Conservation (phyloP, 1,140 invertebrate species). For the Anastrepha ludens region DNA sequence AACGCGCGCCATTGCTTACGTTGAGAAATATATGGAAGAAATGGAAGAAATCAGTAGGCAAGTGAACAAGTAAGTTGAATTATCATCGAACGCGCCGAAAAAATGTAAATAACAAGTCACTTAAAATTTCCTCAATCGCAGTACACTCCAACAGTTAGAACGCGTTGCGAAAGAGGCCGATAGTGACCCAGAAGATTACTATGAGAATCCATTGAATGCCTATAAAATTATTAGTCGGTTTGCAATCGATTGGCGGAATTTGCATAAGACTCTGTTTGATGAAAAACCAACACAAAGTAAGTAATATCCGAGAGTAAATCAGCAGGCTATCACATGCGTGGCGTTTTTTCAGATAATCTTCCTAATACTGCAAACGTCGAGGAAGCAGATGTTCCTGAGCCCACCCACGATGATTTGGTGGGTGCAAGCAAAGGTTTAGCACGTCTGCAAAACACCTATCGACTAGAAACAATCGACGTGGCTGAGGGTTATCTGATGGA, state of each 20-base stretch:
- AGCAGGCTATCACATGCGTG: background rate
- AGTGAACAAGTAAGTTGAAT: conserved; percentile 43
- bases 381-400: conserved; percentile 72
- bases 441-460: conserved; percentile 94
- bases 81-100: background rate
- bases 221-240: conserved; percentile 88
- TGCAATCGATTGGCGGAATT: conserved; percentile 87
- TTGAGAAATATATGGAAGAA: conserved; percentile 34
- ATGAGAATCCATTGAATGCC: conserved; percentile 65
- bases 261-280: background rate
- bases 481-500: conserved; percentile 89
- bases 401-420: conserved; percentile 89
- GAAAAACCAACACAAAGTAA: background rate
- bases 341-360: no score
- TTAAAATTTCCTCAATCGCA: background rate
- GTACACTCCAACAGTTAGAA: conserved; percentile 14
- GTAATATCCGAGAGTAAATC: background rate
- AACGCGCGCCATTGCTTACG: background rate
- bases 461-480: conserved; percentile 88
- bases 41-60: background rate
- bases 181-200: conserved; percentile 55
- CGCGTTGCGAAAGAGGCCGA: background rate
- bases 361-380: no score
- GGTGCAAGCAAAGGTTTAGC: conserved; percentile 95
- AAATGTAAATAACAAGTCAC: background rate